Base-by-base conservation (phyloP, 2,113 vertebrate genomes). In the Polypterus senegalus region DNA sequence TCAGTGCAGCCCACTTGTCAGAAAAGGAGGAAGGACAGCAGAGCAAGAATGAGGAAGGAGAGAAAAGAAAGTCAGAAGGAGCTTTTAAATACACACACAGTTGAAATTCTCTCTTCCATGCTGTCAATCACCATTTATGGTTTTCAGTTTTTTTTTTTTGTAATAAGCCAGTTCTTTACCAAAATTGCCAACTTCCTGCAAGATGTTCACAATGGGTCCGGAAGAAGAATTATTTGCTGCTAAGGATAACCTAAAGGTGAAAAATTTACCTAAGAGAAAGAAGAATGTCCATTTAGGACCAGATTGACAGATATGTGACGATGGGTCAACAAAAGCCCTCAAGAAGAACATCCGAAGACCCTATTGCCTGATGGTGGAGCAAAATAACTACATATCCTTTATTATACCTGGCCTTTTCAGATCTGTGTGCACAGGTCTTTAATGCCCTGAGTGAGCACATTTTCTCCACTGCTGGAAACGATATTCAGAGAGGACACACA, bases 161-260 rank as follows among this genome's bases (percentile, higher is more conserved):
- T 48, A 60, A 27, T 60, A 45, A 46, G 48, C 9, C 9, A 48
- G 3, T 48, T 48, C 48, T 60, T 60, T 60, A 3, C 5, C 43
- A 2, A 2, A 11, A 11, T 57, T 27, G 5, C 57, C 57, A 58
- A 27, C 27, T 44, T 5, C 44, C 7, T 44, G 57, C 6, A 6
- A 6, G 27, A 46, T 4, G 46, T 3, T 8, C 57, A 27, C 57
- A 5, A n/a, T 58, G 60, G 59, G 51, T 60, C 59, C 48, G 53
- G 45, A n/a, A 47, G 52, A 47, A 53, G 63, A 65, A 53, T 47
- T 11, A 44, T 49, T 65, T 60, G 58, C 4, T 47, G 58, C 63
- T 49, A 27, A 60, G 45, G 58, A 65, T 65, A 58, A 55, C 58
- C 52, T 57, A 27, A 60, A 65, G 60, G 48, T 46, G 48, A 27